Percentiles rank a stretch among this genome's conserved stretches.
phyloP scores from a whole-genome alignment of 1,140 invertebrate genomes.

The Apolygus lucorum region DNA sequence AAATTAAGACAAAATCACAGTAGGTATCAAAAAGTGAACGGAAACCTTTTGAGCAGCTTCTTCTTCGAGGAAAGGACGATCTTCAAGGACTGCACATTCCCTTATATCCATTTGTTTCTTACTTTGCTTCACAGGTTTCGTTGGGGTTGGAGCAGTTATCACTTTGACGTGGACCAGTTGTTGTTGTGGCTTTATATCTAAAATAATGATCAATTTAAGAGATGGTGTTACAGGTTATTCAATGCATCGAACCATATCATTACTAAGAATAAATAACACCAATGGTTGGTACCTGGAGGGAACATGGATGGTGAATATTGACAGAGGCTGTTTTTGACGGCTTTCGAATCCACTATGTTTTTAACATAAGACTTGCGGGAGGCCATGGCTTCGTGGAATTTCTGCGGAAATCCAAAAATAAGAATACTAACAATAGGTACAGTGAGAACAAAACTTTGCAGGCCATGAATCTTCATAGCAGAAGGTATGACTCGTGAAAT shows the following conservation, averaged over 20 bases:
- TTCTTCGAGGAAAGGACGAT: slow-evolving; percentile 24
- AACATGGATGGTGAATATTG: slow-evolving; percentile 30
- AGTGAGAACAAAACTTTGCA: too few species aligned
- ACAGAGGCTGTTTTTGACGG: slow-evolving; percentile 24
- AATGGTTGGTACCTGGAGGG: slow-evolving; percentile 29
- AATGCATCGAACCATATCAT: too few species aligned
- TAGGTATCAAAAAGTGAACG: background rate
- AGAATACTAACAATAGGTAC: slow-evolving; percentile 1
- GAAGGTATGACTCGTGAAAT: too few species aligned
- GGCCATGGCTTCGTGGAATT: slow-evolving; percentile 33
- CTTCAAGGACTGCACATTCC: slow-evolving; percentile 20
- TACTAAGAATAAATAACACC: too few species aligned
- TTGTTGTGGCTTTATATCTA: slow-evolving; percentile 23
- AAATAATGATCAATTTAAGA: background rate
- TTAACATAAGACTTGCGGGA: slow-evolving; percentile 29
- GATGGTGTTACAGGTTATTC: too few species aligned
- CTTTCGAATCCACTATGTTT: slow-evolving; percentile 29
- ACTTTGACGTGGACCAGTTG: slow-evolving; percentile 30
- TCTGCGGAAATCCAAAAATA: slow-evolving; percentile 25
- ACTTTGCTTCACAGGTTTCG: background rate
- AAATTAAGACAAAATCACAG: background rate
- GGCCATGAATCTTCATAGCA: too few species aligned
- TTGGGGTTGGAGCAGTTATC: background rate
- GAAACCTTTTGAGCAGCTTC: background rate
- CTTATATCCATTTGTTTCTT: slow-evolving; percentile 32